Base-by-base conservation (phyloP, 2,888 invertebrate species). In the Smittia sp. region DNA sequence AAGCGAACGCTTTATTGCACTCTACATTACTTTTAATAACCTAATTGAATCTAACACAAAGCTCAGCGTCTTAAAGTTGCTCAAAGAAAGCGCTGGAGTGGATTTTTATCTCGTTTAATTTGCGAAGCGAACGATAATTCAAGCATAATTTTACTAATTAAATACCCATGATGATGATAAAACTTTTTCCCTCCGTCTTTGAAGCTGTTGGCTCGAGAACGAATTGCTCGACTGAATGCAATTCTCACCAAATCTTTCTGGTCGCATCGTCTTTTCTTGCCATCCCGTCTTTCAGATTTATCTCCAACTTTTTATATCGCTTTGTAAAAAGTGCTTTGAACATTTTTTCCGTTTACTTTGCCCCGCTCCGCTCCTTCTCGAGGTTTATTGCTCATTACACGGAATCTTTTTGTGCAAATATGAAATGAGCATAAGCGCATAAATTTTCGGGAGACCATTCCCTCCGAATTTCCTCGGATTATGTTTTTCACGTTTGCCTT, bases 81-180 rank as follows among this genome's bases (percentile, higher is more conserved):
- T 32, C 32, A 32, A 32, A 32, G 32, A 32, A 32, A 32, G 32
- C 32, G 32, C 52, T 52, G 2, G 52, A 11, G n/a, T 4, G 15
- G 27, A 25, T n/a, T 25, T 27, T 63, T 27, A 32, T 66, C 39
- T 7, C 1, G 20, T 22, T 20, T 32, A 66, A 66, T 20, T 66
- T 66, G 18, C 18, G 20, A 66, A 39, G 24, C 7, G 11, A 67
- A n/a, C n/a, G 20, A 67, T 38, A 66, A 39, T 66, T 66, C 25
- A 15, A 63, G 27, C 4, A 25, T 65, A 32, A 65, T 65, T 67
- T 67, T 41, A 13, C 41, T 67, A 67, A 67, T 67, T 67, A 67
- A 67, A 67, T 67, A 41, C 6, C 67, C 67, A 67, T 46, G 67
- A 67, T 66, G 20, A 66, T 41, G 20, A 24, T 11, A 67, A 24